These are phyloP conservation scores for Drosophila mojavensis DNA, from an alignment of 1,140 invertebrate genomes.

Conservation along the genomic window DNA sequence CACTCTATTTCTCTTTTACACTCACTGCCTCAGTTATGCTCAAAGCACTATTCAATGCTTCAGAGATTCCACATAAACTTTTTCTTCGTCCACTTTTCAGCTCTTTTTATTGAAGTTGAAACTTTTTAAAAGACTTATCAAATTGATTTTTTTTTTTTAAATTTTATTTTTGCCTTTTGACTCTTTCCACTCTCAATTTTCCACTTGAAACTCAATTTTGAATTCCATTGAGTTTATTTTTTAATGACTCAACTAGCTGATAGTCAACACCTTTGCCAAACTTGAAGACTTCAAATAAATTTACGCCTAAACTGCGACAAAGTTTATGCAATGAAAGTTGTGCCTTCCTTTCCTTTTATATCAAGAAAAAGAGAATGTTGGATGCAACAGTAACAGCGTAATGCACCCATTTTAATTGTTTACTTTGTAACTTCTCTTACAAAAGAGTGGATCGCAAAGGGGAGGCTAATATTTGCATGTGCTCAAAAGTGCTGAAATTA, in stretches of 20 bases:
- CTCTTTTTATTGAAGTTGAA: background rate
- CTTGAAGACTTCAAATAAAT: constrained; percentile 67
- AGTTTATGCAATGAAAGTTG: constrained; percentile 46
- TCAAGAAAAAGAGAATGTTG: background rate
- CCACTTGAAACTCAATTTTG: background rate
- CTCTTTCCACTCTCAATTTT: background rate
- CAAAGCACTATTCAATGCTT: background rate
- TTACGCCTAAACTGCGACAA: constrained; percentile 24
- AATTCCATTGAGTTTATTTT: constrained; percentile 59
- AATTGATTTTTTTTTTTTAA: background rate
- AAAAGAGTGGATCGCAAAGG: background rate
- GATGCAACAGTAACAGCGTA: background rate
- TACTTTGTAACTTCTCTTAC: too few relatives aligned
- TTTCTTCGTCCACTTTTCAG: background rate
- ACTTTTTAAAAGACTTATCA: background rate
- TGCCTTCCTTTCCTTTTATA: background rate
- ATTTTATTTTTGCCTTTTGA: background rate
- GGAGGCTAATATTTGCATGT: background rate
- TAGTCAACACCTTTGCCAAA: constrained; percentile 61
- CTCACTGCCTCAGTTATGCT: background rate
- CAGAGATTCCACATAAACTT: background rate
- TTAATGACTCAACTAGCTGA: constrained; percentile 68
- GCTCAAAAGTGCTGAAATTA: background rate
- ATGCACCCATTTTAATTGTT: too few relatives aligned
- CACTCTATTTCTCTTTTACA: too few relatives aligned